phyloP scores from a whole-genome alignment of 1,140 invertebrate genomes.

The Drosophila eugracilis region DNA sequence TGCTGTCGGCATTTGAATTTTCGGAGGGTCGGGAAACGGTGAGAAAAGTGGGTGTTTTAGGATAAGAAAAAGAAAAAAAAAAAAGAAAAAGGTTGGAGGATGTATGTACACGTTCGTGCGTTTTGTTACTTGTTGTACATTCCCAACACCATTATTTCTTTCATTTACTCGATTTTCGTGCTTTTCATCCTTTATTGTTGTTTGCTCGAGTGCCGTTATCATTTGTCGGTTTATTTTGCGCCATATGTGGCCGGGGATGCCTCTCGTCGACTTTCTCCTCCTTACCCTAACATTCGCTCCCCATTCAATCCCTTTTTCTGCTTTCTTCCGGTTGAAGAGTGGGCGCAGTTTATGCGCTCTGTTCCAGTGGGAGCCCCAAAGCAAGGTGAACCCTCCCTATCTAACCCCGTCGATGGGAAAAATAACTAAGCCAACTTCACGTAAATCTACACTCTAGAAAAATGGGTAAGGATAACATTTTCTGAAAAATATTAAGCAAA shows the following conservation, averaged over 20 bases:
- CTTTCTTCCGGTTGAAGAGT: constrained; percentile 2
- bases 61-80: constrained; percentile 1
- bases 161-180: constrained; percentile 79
- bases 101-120: constrained; percentile 30
- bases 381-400: constrained; percentile 16
- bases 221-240: constrained; percentile 75
- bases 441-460: constrained; percentile 4
- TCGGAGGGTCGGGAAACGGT: constrained; percentile 1
- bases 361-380: constrained; percentile 36
- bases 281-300: background rate
- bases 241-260: constrained; percentile 61
- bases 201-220: constrained; percentile 81
- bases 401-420: constrained; percentile 14
- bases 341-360: constrained; percentile 51
- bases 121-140: constrained; percentile 76
- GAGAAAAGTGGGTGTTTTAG: background rate
- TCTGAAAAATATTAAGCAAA: too few species aligned
- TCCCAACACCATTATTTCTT: constrained; percentile 73
- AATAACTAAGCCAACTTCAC: constrained; percentile 9
- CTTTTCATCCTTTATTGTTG: constrained; percentile 78
- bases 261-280: background rate
- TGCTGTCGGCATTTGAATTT: constrained; percentile 44
- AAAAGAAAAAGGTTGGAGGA: background rate
- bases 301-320: background rate
- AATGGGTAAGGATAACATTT: background rate